Conservation (phyloP, 2,113 vertebrate genomes). For the Lepisosteus osseus region DNA sequence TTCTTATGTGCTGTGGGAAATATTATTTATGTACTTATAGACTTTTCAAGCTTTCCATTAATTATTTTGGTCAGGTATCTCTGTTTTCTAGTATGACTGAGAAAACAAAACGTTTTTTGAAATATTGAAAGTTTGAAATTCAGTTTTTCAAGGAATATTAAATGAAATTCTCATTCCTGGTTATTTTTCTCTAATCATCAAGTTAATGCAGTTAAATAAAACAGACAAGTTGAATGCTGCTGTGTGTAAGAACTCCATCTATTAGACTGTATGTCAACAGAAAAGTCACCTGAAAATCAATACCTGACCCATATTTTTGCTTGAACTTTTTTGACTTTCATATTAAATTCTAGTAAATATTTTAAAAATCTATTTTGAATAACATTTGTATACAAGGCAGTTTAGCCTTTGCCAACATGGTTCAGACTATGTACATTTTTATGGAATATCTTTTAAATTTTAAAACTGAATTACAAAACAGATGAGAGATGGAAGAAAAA, state of each 20-base stretch:
- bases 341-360: not conserved
- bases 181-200: constrained; percentile 8
- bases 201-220: not conserved
- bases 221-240: not conserved
- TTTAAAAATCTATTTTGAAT: too few species aligned
- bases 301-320: not conserved
- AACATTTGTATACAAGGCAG: too few species aligned
- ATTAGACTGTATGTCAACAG: constrained; percentile 3
- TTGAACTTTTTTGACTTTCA: not conserved
- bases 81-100: not conserved
- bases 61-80: too few species aligned
- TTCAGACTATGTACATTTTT: too few species aligned
- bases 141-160: not conserved
- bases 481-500: not conserved
- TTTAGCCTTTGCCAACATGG: too few species aligned
- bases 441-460: too few species aligned
- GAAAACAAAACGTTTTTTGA: not conserved
- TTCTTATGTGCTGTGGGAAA: too few species aligned
- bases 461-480: not conserved
- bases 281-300: constrained; percentile 4
- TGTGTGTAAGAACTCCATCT: constrained; percentile 3
- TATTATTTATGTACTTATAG: too few species aligned
- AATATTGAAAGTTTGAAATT: not conserved
- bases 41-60: too few species aligned
- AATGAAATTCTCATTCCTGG: not conserved